Evolutionary conservation across 2,113 vertebrate species (phyloP).

Genomic region (Tringa solitaria): DNA sequence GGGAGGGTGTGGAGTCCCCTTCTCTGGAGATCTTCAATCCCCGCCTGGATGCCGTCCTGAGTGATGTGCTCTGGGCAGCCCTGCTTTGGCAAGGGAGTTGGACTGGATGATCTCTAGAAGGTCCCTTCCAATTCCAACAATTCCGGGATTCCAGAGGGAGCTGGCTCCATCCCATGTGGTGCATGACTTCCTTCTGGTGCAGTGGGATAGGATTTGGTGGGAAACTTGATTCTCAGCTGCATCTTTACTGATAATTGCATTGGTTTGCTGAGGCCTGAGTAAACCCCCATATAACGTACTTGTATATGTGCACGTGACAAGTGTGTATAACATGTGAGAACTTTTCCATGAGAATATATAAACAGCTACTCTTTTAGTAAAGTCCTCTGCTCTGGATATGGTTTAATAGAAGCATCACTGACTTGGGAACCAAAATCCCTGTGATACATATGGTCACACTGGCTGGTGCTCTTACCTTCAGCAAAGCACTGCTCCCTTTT

Average conservation of each 20-base stretch:
- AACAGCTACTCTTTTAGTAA: too few species aligned
- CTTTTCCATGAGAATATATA: neutral
- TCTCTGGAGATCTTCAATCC: too few species aligned
- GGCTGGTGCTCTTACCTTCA: neutral
- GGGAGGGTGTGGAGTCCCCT: too few species aligned
- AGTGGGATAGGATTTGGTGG: neutral
- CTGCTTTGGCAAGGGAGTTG: too few species aligned
- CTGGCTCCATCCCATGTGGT: neutral
- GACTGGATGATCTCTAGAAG: too few species aligned
- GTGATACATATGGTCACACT: neutral
- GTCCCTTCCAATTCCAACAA: too few species aligned
- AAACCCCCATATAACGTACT: neutral
- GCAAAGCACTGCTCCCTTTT: neutral
- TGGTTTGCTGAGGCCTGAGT: neutral
- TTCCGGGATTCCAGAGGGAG: neutral
- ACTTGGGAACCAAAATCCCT: neutral
- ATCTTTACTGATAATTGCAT: neutral
- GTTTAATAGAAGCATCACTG: neutral
- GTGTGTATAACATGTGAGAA: fast-evolving
- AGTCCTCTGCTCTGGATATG: neutral
- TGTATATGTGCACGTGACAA: neutral
- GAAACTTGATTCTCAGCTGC: neutral
- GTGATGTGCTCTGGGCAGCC: too few species aligned
- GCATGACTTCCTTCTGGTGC: neutral
- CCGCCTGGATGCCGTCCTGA: too few species aligned